Evolutionary conservation across 1,140 invertebrate species (phyloP), one percentile per base, ranked within the genome.

Genomic region (Cylas formicarius): DNA sequence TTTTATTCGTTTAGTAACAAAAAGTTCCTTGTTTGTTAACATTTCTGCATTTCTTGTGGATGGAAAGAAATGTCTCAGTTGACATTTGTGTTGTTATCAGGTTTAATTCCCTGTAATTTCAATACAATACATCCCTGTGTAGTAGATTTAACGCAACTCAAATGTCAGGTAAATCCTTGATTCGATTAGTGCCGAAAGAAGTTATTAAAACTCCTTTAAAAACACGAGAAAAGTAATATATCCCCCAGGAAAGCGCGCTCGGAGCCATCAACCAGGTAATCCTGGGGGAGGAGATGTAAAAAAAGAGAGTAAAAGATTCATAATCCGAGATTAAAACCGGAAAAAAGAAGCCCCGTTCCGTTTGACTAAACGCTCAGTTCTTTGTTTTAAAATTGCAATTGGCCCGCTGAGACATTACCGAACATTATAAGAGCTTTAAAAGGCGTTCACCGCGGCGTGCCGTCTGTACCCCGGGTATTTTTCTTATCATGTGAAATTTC

Each of bases 301-400:
- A 59, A 61, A 50, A 39, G 49, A 56, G 23, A 22, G 22, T 32
- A 60, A 58, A 62, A 62, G 58, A 62, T 59, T 60, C 58, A 60
- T 62, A 60, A 62, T 60, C 55, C 43, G 36, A 58, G 60, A 60
- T 62, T 60, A 62, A 58, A 40, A 36, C 53, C 53, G 54, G 52
- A 56, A 61, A 50, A 58, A 62, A 60, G 53, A 56, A n/a, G n/a
- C 53, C 51, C 56, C 31, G 57, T 59, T 62, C 57, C 52, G 55
- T 57, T 53, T 53, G 52, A 59, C 53, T 56, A 56, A 62, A 56
- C 50, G 56, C 49, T 55, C 32, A 22, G 34, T 49, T 55, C 60
- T 62, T 62, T 60, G 55, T 62, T 55, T 56, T 39, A 41, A 51
- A 58, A 57, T 56, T 56, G 49, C 53, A 57, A 61, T 62, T 53